Base-by-base conservation (phyloP, 2,113 vertebrate species). In the Phrynocephalus versicolor region DNA sequence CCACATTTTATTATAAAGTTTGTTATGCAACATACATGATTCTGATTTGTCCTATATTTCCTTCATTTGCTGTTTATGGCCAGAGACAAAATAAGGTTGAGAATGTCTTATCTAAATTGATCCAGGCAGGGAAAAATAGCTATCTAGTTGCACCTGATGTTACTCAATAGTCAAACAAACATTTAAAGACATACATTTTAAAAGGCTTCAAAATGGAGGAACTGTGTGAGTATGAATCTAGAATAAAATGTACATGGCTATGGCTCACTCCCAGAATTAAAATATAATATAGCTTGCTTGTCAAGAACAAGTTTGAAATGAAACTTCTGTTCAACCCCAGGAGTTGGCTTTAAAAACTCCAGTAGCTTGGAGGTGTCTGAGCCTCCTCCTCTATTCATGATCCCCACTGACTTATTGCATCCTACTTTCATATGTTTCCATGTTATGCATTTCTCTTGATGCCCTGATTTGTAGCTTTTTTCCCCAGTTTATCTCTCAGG, bases 361-460 rank as follows among this genome's bases (percentile, higher is more conserved):
- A 84, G 76, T 73, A 41, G 78, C 13, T 57, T 82, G 84, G 74
- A 79, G 70, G 5, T 14, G 41, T 84, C 73, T 39, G 72, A 51
- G 70, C 77, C 41, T 65, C 75, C 88, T 86, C 72, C 27, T 67
- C 81, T 67, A 30, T 82, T 82, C 39, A 41, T 74, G 25, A 27
- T 45, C 60, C 41, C 64, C 72, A 27, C 60, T 86, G 45, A 76
- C 85, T 91, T 84, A 81, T 76, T 58, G 82, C 1, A 72, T 85
- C 79, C 57, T 84, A 72, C 75, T 86, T 89, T 85, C 83, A 35
- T 85, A 51, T 23, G 16, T 91, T 89, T 89, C 79, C 89, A 58
- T 90, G 58, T 86, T 74, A 77, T 64, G 19, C 89, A 88, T 86
- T 51, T 86, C 83, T 72, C 82, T 90, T 69, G 79, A 84, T 4